Conservation (phyloP, 2,113 vertebrate species). For the Colius striatus region DNA sequence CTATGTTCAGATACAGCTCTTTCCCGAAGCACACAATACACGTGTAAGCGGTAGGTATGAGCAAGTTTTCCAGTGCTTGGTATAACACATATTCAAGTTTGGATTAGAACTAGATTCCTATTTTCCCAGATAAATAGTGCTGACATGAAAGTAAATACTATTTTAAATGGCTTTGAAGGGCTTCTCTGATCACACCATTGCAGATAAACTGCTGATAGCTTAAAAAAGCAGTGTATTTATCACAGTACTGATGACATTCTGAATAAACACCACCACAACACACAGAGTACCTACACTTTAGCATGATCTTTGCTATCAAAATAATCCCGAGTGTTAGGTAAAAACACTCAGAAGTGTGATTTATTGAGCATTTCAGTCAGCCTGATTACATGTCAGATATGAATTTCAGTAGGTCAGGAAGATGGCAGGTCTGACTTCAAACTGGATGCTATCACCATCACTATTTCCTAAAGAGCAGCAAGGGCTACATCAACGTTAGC, state of each 20-base stretch:
- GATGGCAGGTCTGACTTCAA: background rate
- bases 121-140: background rate
- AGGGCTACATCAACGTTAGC: background rate
- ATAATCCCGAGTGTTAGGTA: background rate
- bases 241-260: background rate
- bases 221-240: background rate
- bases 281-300: background rate
- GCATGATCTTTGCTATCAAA: background rate
- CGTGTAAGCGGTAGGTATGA: fast-evolving
- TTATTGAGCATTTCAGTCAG: background rate
- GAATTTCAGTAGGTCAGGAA: background rate
- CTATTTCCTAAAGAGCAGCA: background rate
- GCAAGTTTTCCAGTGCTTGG: background rate
- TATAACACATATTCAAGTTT: background rate
- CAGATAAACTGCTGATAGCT: background rate
- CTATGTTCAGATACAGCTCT: background rate
- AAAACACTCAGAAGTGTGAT: background rate
- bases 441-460: background rate
- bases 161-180: background rate
- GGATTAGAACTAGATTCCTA: background rate
- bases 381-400: background rate
- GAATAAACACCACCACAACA: background rate
- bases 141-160: background rate
- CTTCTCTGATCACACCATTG: background rate
- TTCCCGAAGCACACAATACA: background rate